Base-by-base conservation (phyloP, 2,797 vertebrate species). In the Epinephelus malabaricus region DNA sequence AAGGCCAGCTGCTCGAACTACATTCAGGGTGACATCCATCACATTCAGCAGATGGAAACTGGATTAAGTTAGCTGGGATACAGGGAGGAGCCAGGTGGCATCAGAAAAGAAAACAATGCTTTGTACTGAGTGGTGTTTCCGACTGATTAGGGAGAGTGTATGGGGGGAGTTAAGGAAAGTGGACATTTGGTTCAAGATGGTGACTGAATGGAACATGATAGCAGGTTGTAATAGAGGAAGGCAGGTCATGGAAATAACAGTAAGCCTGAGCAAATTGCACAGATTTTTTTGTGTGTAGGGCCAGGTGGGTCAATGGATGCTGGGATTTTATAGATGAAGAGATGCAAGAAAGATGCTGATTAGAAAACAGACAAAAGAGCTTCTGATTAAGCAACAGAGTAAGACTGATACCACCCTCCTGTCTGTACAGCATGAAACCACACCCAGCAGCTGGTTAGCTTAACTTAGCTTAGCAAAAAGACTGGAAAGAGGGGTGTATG, bases 1-100 rank as follows among this genome's bases (percentile, higher is more conserved):
- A 96, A 96, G 83, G 95, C 96, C 90, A 97, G 92, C 95, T 97
- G 96, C 93, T 97, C 96, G 64, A 96, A 97, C 96, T 96, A 82
- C 76, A 88, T 43, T 53, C 54, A 81, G 81, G 55, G 79, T 5
- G 69, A 86, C 85, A 85, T 79, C 80, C 59, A 80, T 83, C 79
- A 88, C 85, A 86, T 83, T 88, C 82, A 92, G 73, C 90, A 91
- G 86, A 88, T 82, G 85, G 89, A 85, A 81, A 91, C n/a, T 77
- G 79, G 81, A 92, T 93, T 92, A 87, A 59, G 79, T 78, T 74
- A 75, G 69, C 63, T 56, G 70, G 53, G 81, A 63, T 69, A 83
- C 85, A 85, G 73, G 55, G 61, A 51, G 67, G 79, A 76, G 45
- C 53, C 69, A 79, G 85, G 78, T 82, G 85, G 77, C 46, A 21